phyloP scores from a whole-genome alignment of 2,797 vertebrate species.

The Tapirus indicus region DNA sequence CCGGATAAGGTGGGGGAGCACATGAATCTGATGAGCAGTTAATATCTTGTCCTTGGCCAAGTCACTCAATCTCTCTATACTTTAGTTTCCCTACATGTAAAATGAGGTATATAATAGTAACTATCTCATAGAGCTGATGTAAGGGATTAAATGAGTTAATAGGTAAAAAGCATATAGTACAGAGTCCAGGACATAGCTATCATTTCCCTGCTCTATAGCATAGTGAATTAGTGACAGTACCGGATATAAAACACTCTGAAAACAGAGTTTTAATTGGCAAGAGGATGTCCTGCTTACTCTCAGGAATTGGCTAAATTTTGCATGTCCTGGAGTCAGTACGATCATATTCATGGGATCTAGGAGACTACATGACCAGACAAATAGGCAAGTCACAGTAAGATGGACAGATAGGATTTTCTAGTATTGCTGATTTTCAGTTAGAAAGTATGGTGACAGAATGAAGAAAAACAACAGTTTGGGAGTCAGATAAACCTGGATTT shows the following conservation, averaged over 20 bases:
- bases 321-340: background rate
- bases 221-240: background rate
- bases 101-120: background rate
- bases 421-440: background rate
- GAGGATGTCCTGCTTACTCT: background rate
- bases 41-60: background rate
- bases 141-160: background rate
- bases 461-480: background rate
- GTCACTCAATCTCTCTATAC: background rate
- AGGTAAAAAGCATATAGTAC: background rate
- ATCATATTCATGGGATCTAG: background rate
- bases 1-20: background rate
- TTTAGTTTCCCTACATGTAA: background rate
- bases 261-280: background rate
- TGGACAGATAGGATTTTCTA: background rate
- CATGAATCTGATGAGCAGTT: background rate
- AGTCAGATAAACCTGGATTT: background rate
- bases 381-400: background rate
- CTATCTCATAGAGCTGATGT: background rate
- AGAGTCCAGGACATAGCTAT: background rate
- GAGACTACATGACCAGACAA: background rate
- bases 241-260: background rate
- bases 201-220: background rate
- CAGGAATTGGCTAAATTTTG: conserved; percentile 8
- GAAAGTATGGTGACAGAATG: background rate